These are phyloP conservation scores for Tonatia bakeri DNA, from an alignment of 2,113 vertebrate genomes.

Conservation along the genomic window DNA sequence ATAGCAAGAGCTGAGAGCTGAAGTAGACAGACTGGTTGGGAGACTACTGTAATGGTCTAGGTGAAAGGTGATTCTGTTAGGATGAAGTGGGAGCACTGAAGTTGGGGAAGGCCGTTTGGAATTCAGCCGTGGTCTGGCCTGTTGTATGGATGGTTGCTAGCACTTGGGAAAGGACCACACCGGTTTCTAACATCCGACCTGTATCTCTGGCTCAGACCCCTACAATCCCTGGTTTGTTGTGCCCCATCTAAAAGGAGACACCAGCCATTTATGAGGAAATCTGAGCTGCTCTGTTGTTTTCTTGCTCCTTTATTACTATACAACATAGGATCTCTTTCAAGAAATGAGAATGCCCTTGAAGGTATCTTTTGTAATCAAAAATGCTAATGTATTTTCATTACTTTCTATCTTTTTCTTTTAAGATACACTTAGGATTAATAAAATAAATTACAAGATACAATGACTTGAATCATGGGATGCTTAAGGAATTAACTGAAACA, in stretches of 20 bases:
- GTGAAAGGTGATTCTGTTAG: not conserved
- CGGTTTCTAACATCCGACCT: not conserved
- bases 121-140: not conserved
- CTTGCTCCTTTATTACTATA: not conserved
- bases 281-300: not conserved
- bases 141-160: not conserved
- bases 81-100: not conserved
- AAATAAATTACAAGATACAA: conserved; percentile 69
- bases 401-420: conserved; percentile 53
- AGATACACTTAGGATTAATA: conserved; percentile 73
- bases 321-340: conserved; percentile 35
- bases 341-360: conserved; percentile 61
- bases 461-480: conserved; percentile 57
- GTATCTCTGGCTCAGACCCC: not conserved
- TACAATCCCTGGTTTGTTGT: not conserved
- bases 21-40: not conserved
- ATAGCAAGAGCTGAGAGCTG: not conserved
- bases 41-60: not conserved
- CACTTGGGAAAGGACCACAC: not conserved
- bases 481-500: conserved; percentile 70
- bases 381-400: conserved; percentile 72
- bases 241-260: not conserved
- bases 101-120: not conserved
- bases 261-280: not conserved
- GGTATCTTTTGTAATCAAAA: conserved; percentile 68